Conservation (phyloP, 2,113 vertebrate species). For the Terrapene triunguis region DNA sequence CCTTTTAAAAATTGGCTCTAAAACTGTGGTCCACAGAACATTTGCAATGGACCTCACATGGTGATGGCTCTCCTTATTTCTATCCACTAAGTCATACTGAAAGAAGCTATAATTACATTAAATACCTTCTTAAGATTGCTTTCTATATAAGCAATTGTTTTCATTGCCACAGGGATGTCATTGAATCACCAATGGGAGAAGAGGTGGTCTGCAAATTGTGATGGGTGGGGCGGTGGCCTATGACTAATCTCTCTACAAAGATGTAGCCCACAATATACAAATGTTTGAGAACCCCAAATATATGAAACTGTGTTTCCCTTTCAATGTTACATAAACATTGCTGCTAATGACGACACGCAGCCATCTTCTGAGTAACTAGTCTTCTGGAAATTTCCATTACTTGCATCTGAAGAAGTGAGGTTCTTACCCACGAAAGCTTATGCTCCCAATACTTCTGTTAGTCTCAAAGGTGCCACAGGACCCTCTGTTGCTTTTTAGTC, state of each 20-base stretch:
- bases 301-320: conserved; percentile 49
- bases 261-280: conserved; percentile 50
- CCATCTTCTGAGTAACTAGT: conserved; percentile 11
- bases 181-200: not conserved
- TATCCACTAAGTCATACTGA: not conserved
- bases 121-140: not conserved
- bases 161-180: conserved; percentile 20
- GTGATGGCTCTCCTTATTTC: not conserved
- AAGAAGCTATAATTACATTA: not conserved
- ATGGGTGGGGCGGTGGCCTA: not conserved
- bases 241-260: conserved; percentile 28
- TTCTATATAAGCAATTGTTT: conserved; percentile 6
- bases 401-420: too few species aligned
- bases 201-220: not conserved
- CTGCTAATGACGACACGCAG: conserved; percentile 39
- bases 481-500: not conserved
- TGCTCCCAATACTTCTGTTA: too few species aligned
- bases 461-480: too few species aligned
- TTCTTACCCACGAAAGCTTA: too few species aligned
- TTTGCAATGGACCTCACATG: not conserved
- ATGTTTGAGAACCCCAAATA: not conserved
- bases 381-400: not conserved
- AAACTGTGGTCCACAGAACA: not conserved
- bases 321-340: conserved; percentile 25
- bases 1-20: not conserved